A percentile compares a stretch with the other conserved stretches of the same genome.
Conservation (phyloP, 2,888 invertebrate species). For the Sturmia bella region DNA sequence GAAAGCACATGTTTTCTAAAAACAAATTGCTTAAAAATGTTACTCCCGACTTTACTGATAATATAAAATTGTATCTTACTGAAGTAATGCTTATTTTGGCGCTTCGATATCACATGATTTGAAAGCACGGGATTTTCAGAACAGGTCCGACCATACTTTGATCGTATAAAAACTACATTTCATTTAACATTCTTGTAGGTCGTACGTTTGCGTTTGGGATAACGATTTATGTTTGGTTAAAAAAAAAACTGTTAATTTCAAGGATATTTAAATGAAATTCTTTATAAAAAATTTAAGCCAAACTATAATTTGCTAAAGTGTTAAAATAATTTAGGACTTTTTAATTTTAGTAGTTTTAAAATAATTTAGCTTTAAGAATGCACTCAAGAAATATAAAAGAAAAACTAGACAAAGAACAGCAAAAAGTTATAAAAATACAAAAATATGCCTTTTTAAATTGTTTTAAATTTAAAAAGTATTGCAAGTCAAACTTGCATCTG, state of each 20-base stretch:
- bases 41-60: too few species aligned
- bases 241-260: neutral
- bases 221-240: neutral
- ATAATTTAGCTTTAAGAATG: conserved; percentile 39
- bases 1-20: too few species aligned
- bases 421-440: conserved; percentile 1
- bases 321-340: conserved; percentile 13
- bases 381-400: neutral
- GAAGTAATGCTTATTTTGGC: too few species aligned
- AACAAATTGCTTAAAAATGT: too few species aligned
- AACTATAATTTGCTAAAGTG: too few species aligned
- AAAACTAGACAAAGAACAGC: conserved; percentile 24
- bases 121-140: too few species aligned
- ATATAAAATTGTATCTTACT: too few species aligned
- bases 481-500: conserved; percentile 30
- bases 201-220: neutral
- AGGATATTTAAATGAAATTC: conserved; percentile 3
- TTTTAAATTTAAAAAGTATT: conserved; percentile 67
- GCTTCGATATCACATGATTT: too few species aligned
- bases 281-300: neutral
- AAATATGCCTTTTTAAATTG: conserved; percentile 63
- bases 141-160: too few species aligned
- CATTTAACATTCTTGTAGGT: neutral
- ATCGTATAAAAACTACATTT: neutral
- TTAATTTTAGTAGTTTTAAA: conserved; percentile 31